Base-by-base conservation (phyloP, 2,797 vertebrate genomes). In the Mormyrops attenuatus region DNA sequence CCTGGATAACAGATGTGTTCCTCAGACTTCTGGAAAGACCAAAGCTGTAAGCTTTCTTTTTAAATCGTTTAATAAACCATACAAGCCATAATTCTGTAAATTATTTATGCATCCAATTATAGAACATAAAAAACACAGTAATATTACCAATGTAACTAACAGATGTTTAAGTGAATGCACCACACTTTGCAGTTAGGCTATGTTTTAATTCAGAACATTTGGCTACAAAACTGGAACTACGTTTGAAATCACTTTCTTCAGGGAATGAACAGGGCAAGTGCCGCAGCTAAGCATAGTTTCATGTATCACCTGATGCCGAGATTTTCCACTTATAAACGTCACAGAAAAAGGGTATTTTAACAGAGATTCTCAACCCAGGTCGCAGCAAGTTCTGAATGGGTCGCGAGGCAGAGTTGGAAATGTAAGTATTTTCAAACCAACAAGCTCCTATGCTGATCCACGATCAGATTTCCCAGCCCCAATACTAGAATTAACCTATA, bases 1-100 rank as follows among this genome's bases (percentile, higher is more conserved):
- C 90, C 94, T 92, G 92, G 90, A 88, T 47, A 85, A 87, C 92
- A 93, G 77, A 91, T 91, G 91, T 20, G 60, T 66, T 34, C 89
- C 0, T 50, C 49, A 38, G 57, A 9, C 90, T 77, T 26, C 89
- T 88, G 86, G 84, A 60, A 49, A 87, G 7, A n/a, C 50, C 30
- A 73, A 80, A 77, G 60, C 66, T 38, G 22, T n/a, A 20, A 34
- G 66, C 85, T 77, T 89, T 87, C 66, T 80, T 89, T 60, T 66
- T 49, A 49, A 13, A 89, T 47, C 22, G 60, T 73, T 41, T 86
- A 20, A 26, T 26, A 89, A 77, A 13, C 30, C 57, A 89, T 41
- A 30, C 55, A 50, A 17, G 41, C 44, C 60, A 73, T 11, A 87
- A 77, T 38, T 53, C 89, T 5, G 34, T 11, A 85, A 73, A 20